Conservation (phyloP, 2,888 invertebrate species). For the Craniophora ligustri region DNA sequence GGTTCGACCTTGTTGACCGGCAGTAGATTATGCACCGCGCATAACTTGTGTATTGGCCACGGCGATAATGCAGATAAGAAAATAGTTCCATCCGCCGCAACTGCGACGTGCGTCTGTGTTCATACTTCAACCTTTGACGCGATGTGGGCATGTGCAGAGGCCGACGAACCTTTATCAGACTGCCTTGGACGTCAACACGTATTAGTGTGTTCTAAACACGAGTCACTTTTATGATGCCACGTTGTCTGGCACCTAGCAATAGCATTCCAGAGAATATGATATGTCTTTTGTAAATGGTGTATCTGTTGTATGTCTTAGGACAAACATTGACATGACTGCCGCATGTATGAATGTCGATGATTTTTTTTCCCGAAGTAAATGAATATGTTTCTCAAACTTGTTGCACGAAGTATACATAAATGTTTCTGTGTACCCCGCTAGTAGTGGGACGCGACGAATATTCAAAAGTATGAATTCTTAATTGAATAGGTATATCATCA, state of each 20-base stretch:
- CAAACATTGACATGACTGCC: too few relatives aligned
- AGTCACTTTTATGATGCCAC: conserved; percentile 29
- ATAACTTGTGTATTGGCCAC: conserved; percentile 10
- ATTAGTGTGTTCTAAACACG: conserved; percentile 35
- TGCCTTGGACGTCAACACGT: conserved; percentile 59
- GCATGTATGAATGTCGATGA: too few relatives aligned
- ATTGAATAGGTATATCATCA: too few relatives aligned
- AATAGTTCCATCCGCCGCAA: conserved; percentile 2
- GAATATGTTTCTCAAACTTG: too few relatives aligned
- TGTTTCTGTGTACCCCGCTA: too few relatives aligned
- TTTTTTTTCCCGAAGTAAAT: too few relatives aligned
- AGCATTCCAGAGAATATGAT: not conserved
- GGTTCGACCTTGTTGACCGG: conserved; percentile 29
- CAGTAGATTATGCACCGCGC: conserved; percentile 6
- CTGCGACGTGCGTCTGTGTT: conserved; percentile 24
- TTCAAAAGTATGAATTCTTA: too few relatives aligned
- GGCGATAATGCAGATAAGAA: conserved; percentile 28
- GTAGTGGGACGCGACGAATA: too few relatives aligned
- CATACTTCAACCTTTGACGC: conserved; percentile 74
- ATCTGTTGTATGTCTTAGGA: too few relatives aligned
- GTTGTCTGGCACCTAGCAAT: conserved; percentile 12
- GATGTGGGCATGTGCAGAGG: conserved; percentile 68
- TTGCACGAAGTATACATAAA: too few relatives aligned
- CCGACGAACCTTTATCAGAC: conserved; percentile 74
- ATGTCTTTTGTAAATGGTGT: too few relatives aligned